phyloP scores from a whole-genome alignment of 2,888 invertebrate species.

The Leptinotarsa peninsularis region DNA sequence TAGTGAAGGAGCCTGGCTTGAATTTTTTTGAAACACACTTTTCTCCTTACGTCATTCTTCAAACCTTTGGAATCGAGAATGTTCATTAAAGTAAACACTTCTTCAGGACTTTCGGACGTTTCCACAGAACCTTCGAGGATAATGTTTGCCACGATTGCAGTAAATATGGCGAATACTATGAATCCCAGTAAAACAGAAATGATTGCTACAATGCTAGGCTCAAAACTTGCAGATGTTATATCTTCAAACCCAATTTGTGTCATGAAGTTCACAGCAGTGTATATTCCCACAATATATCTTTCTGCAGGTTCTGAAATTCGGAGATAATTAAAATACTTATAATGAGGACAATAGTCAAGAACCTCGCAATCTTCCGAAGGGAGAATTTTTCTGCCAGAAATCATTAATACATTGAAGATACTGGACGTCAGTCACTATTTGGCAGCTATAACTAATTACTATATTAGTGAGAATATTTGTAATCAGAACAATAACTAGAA shows the following conservation, averaged over 20 bases:
- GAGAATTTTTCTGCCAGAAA: conserved; percentile 23
- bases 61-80: conserved; percentile 32
- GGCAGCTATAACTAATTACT: conserved; percentile 20
- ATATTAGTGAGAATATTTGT: conserved; percentile 32
- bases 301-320: conserved; percentile 29
- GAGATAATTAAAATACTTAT: too few relatives aligned
- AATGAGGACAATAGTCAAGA: background rate
- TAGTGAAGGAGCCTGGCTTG: background rate
- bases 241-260: conserved; percentile 36
- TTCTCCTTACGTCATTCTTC: conserved; percentile 14
- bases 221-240: conserved; percentile 18
- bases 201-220: conserved; percentile 21
- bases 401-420: conserved; percentile 19
- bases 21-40: conserved; percentile 23
- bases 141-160: conserved; percentile 19
- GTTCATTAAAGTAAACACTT: conserved; percentile 22
- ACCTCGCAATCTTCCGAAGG: conserved; percentile 24
- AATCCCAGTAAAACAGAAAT: conserved; percentile 34
- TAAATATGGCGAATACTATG: conserved; percentile 29
- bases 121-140: conserved; percentile 30
- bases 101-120: conserved; percentile 27
- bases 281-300: conserved; percentile 31
- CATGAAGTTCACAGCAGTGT: conserved; percentile 32
- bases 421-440: conserved; percentile 12
- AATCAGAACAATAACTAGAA: conserved; percentile 24